Conservation (phyloP, 2,113 vertebrate species). For the Anoura caudifer region DNA sequence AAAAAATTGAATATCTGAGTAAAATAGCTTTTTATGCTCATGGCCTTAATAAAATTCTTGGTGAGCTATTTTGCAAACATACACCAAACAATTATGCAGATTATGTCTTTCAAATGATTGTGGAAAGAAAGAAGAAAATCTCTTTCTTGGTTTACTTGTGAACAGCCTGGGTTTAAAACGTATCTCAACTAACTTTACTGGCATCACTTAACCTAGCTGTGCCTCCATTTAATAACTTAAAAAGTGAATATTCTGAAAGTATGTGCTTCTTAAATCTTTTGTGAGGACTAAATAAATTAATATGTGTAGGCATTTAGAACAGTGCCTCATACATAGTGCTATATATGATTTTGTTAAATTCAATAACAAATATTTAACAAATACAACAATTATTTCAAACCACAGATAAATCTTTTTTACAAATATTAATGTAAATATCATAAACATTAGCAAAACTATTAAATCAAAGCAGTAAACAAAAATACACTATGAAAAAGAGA, state of each 20-base stretch:
- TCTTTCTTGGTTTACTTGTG: neutral
- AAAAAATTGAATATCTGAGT: neutral
- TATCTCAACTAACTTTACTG: neutral
- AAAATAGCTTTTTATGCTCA: neutral
- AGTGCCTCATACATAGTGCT: neutral
- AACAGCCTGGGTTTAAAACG: neutral
- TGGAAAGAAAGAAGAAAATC: neutral
- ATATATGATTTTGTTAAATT: neutral
- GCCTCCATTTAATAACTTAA: neutral
- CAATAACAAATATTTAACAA: neutral
- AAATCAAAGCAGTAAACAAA: neutral
- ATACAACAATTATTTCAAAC: neutral
- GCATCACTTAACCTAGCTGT: neutral
- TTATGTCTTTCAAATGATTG: neutral
- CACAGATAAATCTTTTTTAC: neutral
- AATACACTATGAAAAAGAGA: neutral
- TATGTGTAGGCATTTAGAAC: neutral
- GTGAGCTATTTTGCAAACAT: neutral
- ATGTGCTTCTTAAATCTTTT: neutral
- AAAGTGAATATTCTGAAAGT: neutral
- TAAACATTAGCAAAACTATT: neutral
- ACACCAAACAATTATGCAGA: neutral
- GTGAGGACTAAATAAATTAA: neutral
- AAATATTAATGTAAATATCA: neutral
- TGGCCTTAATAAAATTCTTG: neutral